These are phyloP conservation scores for Tipula vernalis DNA, from an alignment of 2,888 invertebrate species.

Conservation along the genomic window DNA sequence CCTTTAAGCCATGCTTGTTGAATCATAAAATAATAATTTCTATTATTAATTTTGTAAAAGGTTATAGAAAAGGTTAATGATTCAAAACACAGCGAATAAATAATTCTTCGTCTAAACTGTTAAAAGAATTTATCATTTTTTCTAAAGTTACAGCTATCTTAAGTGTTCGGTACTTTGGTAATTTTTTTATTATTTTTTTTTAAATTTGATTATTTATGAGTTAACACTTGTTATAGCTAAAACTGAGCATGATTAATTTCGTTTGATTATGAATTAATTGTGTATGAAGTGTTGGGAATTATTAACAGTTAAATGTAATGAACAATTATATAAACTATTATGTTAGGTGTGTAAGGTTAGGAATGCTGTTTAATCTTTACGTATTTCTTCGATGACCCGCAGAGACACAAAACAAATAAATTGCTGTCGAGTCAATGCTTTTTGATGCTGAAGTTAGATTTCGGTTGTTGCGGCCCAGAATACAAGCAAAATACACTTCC, in stretches of 20 bases:
- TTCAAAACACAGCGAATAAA: neutral
- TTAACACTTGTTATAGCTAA: neutral
- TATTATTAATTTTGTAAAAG: neutral
- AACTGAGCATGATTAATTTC: neutral
- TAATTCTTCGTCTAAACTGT: neutral
- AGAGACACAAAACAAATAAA: neutral
- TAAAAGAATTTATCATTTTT: neutral
- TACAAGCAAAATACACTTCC: no score
- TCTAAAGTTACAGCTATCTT: neutral
- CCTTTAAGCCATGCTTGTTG: neutral
- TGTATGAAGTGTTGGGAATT: neutral
- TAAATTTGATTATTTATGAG: neutral
- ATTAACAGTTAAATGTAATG: neutral
- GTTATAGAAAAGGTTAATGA: neutral
- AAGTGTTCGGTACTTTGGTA: neutral
- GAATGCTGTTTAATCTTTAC: neutral
- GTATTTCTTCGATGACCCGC: neutral
- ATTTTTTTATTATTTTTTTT: neutral
- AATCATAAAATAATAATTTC: neutral
- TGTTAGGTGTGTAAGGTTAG: neutral
- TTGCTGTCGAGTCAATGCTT: neutral
- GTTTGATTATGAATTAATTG: neutral
- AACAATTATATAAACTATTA: neutral
- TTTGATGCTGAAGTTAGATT: neutral
- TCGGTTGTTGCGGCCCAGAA: no score